Base-by-base conservation (phyloP, 2,888 invertebrate species). In the Synergus japonicus region DNA sequence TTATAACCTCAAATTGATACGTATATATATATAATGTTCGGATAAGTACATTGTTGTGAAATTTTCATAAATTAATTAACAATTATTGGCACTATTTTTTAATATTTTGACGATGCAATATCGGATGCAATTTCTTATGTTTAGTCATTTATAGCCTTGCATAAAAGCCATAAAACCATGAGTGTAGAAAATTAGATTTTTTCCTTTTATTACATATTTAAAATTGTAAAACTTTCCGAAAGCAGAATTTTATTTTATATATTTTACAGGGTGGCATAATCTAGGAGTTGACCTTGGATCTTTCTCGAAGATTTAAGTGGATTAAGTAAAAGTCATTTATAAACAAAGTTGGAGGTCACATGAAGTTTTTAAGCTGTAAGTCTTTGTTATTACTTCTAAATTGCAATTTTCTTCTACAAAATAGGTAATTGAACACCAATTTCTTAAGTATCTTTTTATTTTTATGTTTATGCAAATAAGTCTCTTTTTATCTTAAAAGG, bases 391-490 rank as follows among this genome's bases (percentile, higher is more conserved):
- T 29, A 29, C 29, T 29, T 29, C 29, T 29, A 29, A 29, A 29
- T 29, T 29, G 29, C 7, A 43, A 43, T 43, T 43, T 43, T 43
- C 9, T 43, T 43, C 43, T 9, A 0, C 43, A 8, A 9, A 43
- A 43, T 8, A 43, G 9, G 9, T 43, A 43, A 43, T 43, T 1
- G 9, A 7, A 43, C 1, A 43, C 9, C 43, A 7, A 43, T 43
- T 12, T 49, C 2, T 49, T 49, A 49, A 10, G 49, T 3, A 15
- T 49, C n/a, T 60, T 60, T 60, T 60, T 22, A 9, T 22, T 73
- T 73, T n/a, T 15, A 49, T 46, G 44, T 49, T 73, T n/a, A 49
- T 73, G 49, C 29, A 29, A 73, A 73, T 73, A 37, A n/a, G 8
- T 29, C 29, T 29, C 29, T 29, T 29, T 15, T 73, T 73, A 73